Conservation (phyloP, 2,888 invertebrate genomes). For the Nymphalis polychloros region DNA sequence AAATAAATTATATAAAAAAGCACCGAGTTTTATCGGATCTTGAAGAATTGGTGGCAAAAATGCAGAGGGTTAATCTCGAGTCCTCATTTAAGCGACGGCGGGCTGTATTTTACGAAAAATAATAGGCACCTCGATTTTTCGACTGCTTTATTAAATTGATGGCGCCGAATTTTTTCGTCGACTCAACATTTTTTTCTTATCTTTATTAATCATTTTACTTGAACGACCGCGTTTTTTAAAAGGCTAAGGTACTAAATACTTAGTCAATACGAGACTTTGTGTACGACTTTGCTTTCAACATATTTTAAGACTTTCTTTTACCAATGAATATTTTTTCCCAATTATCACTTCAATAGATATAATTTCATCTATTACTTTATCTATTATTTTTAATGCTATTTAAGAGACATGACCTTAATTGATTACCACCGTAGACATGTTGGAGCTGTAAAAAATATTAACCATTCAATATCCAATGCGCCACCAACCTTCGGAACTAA, state of each 20-base stretch:
- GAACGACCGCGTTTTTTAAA: conserved; percentile 35
- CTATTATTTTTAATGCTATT: no score
- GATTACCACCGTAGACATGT: no score
- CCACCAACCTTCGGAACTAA: no score
- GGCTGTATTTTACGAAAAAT: conserved; percentile 48
- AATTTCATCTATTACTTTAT: no score
- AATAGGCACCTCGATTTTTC: conserved; percentile 49
- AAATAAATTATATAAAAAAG: not conserved
- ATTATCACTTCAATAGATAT: no score
- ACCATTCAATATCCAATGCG: no score
- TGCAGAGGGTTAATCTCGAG: conserved; percentile 40
- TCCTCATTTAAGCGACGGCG: conserved; percentile 42
- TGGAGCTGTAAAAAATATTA: no score
- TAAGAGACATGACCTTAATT: no score
- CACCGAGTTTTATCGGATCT: conserved; percentile 23
- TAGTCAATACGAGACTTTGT: not conserved
- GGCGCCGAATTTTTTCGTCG: conserved; percentile 44
- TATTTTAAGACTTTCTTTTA: not conserved
- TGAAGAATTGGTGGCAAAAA: conserved; percentile 36
- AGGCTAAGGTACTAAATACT: conserved; percentile 11
- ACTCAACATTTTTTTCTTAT: conserved; percentile 44
- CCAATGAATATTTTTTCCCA: not conserved
- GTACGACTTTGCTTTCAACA: not conserved
- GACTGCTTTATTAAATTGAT: conserved; percentile 54
- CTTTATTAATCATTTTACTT: conserved; percentile 47